Evolutionary conservation across 2,113 vertebrate genomes (phyloP).

Genomic region (Zosterops japonicus): DNA sequence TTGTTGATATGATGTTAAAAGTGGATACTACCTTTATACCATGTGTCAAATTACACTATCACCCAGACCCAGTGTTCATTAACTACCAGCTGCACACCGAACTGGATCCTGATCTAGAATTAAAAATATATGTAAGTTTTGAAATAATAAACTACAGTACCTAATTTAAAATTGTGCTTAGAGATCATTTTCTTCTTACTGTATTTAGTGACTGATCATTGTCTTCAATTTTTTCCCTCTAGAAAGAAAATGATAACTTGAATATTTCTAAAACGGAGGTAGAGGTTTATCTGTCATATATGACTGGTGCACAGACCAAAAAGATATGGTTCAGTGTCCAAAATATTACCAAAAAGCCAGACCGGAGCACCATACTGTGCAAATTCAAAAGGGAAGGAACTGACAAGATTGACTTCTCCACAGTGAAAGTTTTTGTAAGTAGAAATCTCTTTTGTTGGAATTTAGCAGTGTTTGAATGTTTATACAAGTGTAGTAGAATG

Average conservation of each 20-base stretch:
- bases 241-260: constrained; percentile 90
- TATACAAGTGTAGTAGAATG: neutral
- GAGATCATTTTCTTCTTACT: neutral
- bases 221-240: neutral
- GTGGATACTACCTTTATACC: constrained; percentile 71
- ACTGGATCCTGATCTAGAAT: constrained; percentile 73
- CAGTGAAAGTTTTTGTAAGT: constrained; percentile 77
- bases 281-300: constrained; percentile 67
- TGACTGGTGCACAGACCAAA: neutral
- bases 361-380: constrained; percentile 80
- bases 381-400: constrained; percentile 68
- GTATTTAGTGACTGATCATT: neutral
- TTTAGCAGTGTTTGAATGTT: neutral
- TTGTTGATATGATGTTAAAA: constrained; percentile 64
- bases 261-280: constrained; percentile 79
- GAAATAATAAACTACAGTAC: neutral
- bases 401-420: constrained; percentile 66
- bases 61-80: constrained; percentile 75
- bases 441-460: neutral
- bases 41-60: constrained; percentile 71
- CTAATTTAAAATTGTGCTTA: neutral
- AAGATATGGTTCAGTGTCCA: constrained; percentile 74
- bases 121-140: constrained; percentile 78
- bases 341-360: constrained; percentile 68
- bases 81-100: constrained; percentile 74